A percentile compares a stretch with the other conserved stretches of the same genome.
Evolutionary conservation across 2,113 vertebrate species (phyloP).

Genomic region (Oophaga pumilio): DNA sequence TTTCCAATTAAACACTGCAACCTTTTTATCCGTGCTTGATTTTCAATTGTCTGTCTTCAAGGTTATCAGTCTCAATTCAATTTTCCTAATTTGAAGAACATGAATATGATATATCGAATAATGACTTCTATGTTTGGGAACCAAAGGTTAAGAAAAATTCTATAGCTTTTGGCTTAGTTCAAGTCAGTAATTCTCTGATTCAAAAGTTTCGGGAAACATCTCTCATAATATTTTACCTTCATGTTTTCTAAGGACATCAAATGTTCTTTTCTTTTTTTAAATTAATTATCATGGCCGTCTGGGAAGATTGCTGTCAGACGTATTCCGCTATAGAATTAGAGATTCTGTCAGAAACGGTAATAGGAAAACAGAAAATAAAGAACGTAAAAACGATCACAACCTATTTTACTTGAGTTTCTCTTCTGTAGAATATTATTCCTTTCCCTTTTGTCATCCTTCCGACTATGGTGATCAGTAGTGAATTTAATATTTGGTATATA

Average conservation of each 20-base stretch:
- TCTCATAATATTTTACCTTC: conserved; percentile 20
- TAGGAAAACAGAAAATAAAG: background rate
- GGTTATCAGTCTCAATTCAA: conserved; percentile 33
- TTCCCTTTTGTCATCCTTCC: background rate
- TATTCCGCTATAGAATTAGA: background rate
- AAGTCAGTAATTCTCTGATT: conserved; percentile 8
- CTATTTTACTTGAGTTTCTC: background rate
- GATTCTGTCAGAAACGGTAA: conserved; percentile 2
- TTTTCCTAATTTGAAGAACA: conserved; percentile 34
- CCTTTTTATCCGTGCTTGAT: conserved; percentile 17
- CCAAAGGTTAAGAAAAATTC: conserved; percentile 43
- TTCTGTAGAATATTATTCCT: background rate
- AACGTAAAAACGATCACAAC: background rate
- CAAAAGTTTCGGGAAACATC: conserved; percentile 17
- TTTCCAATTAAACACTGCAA: background rate
- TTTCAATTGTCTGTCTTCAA: conserved; percentile 48
- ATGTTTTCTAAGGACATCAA: conserved; percentile 27
- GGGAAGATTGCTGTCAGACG: background rate
- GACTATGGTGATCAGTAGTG: background rate
- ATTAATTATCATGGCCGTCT: conserved; percentile 33
- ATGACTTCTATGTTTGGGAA: conserved; percentile 37
- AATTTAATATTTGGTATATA: background rate
- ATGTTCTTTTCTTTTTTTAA: conserved; percentile 7
- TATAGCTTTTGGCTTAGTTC: conserved; percentile 7
- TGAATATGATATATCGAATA: conserved; percentile 35